Percentiles rank a stretch among this genome's conserved stretches.
Conservation (phyloP, 2,888 invertebrate genomes). For the Desoria tigrina region DNA sequence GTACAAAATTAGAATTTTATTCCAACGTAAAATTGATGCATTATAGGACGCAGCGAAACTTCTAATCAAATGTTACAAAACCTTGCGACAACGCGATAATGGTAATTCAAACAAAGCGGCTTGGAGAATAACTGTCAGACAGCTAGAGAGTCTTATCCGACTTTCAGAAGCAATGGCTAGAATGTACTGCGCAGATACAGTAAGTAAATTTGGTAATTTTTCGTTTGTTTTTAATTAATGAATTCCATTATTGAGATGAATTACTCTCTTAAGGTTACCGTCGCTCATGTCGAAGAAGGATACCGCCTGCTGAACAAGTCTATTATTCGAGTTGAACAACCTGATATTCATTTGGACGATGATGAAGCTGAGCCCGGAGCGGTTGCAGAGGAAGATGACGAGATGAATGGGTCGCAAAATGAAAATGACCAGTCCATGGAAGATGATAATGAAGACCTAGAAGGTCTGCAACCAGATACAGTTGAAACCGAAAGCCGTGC, state of each 20-base stretch:
- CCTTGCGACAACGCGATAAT: slow-evolving; percentile 77
- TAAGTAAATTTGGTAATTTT: slow-evolving; percentile 54
- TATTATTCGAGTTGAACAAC: slow-evolving; percentile 95
- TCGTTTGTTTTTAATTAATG: neutral
- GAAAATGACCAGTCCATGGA: slow-evolving; percentile 24
- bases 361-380: slow-evolving; percentile 61
- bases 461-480: slow-evolving; percentile 23
- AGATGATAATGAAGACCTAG: slow-evolving; percentile 19
- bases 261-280: slow-evolving; percentile 64
- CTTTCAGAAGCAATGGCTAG: slow-evolving; percentile 95
- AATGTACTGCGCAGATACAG: slow-evolving; percentile 90
- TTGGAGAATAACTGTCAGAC: slow-evolving; percentile 96
- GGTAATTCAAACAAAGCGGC: slow-evolving; percentile 70
- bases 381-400: slow-evolving; percentile 63
- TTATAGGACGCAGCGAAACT: slow-evolving; percentile 78
- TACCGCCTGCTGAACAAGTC: slow-evolving; percentile 89
- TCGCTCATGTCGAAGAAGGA: slow-evolving; percentile 88
- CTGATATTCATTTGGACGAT: slow-evolving; percentile 90
- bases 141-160: slow-evolving; percentile 92
- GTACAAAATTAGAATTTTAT: neutral
- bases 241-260: too few species aligned
- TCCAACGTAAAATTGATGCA: too few species aligned
- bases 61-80: slow-evolving; percentile 85
- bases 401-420: slow-evolving; percentile 14
- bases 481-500: slow-evolving; percentile 5